Conservation (phyloP, 2,113 vertebrate species). For the Nycticorax nycticorax region DNA sequence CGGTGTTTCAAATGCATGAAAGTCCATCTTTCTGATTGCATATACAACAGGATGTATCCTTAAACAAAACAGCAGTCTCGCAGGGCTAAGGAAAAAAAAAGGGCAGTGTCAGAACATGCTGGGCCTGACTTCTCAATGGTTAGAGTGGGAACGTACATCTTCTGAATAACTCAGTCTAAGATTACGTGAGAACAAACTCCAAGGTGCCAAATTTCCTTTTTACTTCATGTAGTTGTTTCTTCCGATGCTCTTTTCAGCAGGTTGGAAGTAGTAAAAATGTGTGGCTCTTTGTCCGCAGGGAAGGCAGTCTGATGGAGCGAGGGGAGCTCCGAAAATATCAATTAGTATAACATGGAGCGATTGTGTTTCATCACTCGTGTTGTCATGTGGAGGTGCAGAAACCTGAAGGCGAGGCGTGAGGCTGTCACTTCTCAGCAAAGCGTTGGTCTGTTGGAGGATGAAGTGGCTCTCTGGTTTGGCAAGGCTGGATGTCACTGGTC, state of each 20-base stretch:
- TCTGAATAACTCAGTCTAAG: not conserved
- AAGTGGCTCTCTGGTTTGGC: not conserved
- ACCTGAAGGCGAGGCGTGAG: fast-evolving
- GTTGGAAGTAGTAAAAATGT: not conserved
- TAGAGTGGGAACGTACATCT: not conserved
- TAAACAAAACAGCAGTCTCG: not conserved
- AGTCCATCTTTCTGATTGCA: not conserved
- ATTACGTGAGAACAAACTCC: not conserved
- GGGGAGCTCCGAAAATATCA: not conserved
- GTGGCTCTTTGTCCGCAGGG: not conserved
- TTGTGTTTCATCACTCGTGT: not conserved
- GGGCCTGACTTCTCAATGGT: not conserved
- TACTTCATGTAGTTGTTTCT: not conserved
- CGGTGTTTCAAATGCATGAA: not conserved
- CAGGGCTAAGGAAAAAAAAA: not conserved
- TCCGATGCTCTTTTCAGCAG: not conserved
- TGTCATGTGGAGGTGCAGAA: not conserved
- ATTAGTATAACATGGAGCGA: not conserved
- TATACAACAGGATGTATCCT: not conserved
- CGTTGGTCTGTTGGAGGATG: not conserved
- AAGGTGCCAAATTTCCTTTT: not conserved
- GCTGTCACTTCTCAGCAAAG: not conserved
- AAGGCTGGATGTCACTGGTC: not conserved
- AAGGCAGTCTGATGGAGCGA: not conserved
- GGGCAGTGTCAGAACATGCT: not conserved